Evolutionary conservation across 1,140 invertebrate genomes (phyloP), one percentile per base, ranked within the genome.

Genomic region (Camponotus vicinus): DNA sequence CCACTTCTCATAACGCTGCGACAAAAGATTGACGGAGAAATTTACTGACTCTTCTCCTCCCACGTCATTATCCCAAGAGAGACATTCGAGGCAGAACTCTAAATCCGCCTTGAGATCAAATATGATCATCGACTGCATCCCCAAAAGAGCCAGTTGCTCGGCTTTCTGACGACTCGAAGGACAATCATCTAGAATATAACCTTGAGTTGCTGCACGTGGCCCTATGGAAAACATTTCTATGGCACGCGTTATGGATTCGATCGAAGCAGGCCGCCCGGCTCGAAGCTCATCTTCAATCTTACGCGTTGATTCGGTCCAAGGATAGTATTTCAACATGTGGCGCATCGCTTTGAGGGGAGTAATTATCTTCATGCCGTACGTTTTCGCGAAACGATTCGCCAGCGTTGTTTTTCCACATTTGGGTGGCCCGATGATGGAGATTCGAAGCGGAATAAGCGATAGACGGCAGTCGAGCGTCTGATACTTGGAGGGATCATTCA

Each of bases 321-420:
- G 76, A 80, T 96, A 93, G 85, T 95, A 92, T 75, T 95, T 92
- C 67, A 96, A 84, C 42, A 96, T 92, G 79, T 96, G 93, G 49
- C 96, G 92, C 21, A 96, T 85, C 32, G 95, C 95, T 32, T 93
- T 90, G 9, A 96, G 96, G 88, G 93, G 94, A 8, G 95, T 95
- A 63, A 97, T 92, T 27, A 95, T 89, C 66, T 95, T 92, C 21
- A 96, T 88, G 21, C 95, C 95, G 86, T 96, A 96, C 42, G 94
- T 95, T 55, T 93, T 93, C 4, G 94, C 93, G 27, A 96, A 93
- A 86, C 96, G 95, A 59, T 92, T 85, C 18, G 95, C 94, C 34
- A 99, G 94, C 13, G 96, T 97, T 34, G 97, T 97, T 95, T 98
- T 98, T 3, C 98, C 98, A 45, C 97, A 97, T 95, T 98, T 98